Evolutionary conservation across 1,140 invertebrate genomes (phyloP).

Genomic region (Eupristina koningsbergeri): DNA sequence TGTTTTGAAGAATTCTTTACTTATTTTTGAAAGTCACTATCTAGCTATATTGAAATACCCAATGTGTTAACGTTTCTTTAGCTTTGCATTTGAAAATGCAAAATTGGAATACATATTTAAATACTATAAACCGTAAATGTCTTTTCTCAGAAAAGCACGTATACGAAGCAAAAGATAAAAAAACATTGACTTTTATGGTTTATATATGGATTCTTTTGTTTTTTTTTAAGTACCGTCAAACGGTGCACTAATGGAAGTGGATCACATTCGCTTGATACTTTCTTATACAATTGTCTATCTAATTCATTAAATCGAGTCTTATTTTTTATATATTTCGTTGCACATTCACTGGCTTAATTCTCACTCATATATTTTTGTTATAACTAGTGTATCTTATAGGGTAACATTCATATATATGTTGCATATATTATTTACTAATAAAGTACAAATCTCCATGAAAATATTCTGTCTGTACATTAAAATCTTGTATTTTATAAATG

Average conservation of each 20-base stretch:
- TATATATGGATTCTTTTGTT: background rate
- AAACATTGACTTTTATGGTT: conserved; percentile 38
- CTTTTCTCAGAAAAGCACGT: conserved; percentile 49
- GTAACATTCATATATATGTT: conserved; percentile 42
- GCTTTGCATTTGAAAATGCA: conserved; percentile 15
- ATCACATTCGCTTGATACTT: conserved; percentile 51
- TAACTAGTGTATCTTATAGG: conserved; percentile 49
- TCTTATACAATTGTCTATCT: conserved; percentile 58
- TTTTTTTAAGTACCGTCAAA: conserved; percentile 10
- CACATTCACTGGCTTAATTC: conserved; percentile 64
- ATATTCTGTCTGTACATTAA: conserved; percentile 50
- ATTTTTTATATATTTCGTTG: conserved; percentile 64
- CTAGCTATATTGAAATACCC: conserved; percentile 31
- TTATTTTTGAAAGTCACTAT: conserved; percentile 5
- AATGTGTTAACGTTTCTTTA: conserved; percentile 10
- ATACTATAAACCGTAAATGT: conserved; percentile 32
- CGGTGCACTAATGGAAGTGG: conserved; percentile 33
- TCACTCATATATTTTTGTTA: conserved; percentile 61
- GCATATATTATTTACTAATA: conserved; percentile 34
- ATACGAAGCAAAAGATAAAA: conserved; percentile 44
- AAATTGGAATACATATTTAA: background rate
- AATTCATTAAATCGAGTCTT: conserved; percentile 64
- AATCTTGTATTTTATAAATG: background rate
- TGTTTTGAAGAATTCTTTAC: background rate
- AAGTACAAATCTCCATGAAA: conserved; percentile 47